These are phyloP conservation scores for Acanthosepion lycidas DNA, from an alignment of 2,888 invertebrate species.

Conservation along the genomic window DNA sequence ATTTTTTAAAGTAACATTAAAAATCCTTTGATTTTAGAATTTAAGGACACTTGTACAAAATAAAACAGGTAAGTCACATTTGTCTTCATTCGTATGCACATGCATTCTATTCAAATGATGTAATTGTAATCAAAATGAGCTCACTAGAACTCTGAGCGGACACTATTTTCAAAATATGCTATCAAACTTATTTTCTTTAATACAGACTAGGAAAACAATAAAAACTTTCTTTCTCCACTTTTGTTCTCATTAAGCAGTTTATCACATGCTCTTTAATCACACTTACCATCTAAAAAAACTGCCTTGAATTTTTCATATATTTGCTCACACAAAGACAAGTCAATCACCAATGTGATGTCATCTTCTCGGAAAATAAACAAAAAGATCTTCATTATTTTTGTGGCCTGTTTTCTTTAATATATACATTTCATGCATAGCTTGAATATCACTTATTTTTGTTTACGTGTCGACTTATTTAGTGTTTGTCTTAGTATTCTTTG, in stretches of 20 bases:
- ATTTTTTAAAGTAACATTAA: neutral
- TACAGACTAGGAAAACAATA: neutral
- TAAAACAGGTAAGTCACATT: slow-evolving; percentile 11
- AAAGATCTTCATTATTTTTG: neutral
- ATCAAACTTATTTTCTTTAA: neutral
- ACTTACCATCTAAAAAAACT: neutral
- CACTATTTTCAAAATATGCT: neutral
- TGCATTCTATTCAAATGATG: slow-evolving; percentile 16
- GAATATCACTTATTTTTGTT: neutral
- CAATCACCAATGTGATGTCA: slow-evolving; percentile 11
- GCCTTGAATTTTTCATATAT: neutral
- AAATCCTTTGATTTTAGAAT: neutral
- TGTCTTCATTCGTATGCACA: neutral
- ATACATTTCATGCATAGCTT: neutral
- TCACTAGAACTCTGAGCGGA: neutral
- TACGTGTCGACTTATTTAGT: too few relatives aligned
- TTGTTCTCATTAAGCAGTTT: neutral
- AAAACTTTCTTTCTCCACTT: neutral
- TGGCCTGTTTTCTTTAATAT: neutral
- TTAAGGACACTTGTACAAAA: neutral
- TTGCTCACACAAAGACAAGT: slow-evolving; percentile 40
- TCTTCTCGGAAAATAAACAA: slow-evolving; percentile 33
- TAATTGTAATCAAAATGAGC: neutral
- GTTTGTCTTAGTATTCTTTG: neutral
- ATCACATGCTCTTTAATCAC: neutral